phyloP scores from a whole-genome alignment of 2,797 vertebrate species.

The Darevskia nairensis region DNA sequence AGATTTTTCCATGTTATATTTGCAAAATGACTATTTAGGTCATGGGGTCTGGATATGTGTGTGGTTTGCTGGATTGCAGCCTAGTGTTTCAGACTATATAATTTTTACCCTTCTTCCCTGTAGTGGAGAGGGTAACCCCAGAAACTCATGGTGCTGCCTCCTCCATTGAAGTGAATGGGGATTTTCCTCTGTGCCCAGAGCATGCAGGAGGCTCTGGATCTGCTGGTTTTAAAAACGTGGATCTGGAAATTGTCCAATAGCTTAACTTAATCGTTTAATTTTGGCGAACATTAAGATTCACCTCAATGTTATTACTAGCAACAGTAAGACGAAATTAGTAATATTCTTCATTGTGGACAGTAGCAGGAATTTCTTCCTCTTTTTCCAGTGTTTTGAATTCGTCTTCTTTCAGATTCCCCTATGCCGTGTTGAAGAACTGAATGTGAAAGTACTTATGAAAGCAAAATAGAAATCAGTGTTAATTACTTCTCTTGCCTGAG shows the following conservation, averaged over 20 bases:
- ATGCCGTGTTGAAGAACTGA: background rate
- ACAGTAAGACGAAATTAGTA: background rate
- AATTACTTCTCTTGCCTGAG: conserved; percentile 10
- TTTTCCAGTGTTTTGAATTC: conserved; percentile 14
- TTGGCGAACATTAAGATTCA: background rate
- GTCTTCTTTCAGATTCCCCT: conserved; percentile 10
- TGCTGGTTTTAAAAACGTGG: background rate
- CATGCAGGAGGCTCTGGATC: background rate
- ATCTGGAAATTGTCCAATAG: background rate
- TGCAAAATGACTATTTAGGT: background rate
- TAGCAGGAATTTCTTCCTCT: background rate
- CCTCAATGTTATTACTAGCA: background rate
- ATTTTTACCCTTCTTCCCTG: background rate
- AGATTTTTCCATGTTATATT: background rate
- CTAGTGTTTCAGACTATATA: background rate
- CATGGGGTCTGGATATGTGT: background rate
- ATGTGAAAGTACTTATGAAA: conserved; percentile 7
- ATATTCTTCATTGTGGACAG: background rate
- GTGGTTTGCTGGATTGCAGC: background rate
- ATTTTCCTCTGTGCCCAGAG: background rate
- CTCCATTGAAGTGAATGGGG: background rate
- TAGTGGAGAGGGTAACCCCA: background rate
- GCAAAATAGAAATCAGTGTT: background rate
- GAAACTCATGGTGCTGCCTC: too few relatives aligned
- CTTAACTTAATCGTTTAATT: background rate